Base-by-base conservation (phyloP, 1,140 invertebrate genomes). In the Meteorus sp. region DNA sequence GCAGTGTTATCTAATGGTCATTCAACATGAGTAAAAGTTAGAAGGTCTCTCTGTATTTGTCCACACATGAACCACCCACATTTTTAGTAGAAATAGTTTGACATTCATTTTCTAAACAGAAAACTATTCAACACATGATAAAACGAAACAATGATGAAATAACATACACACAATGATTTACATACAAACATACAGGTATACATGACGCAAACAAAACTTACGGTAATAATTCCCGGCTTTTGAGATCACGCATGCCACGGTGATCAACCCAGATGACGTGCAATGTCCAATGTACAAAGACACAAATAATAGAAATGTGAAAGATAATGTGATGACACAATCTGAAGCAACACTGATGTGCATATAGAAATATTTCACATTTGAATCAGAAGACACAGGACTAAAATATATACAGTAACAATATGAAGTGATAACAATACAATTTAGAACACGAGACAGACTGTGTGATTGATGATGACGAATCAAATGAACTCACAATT, bases 231-330 rank as follows among this genome's bases (percentile, higher is more conserved):
- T 37, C 22, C 31, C 50, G 8, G 44, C 22, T 47, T 23, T 47
- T 22, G 4, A 47, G 20, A 47, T 47, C 44, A 47, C 22, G 17
- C 50, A 52, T 52, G 27, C 50, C 29, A 35, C 19, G 31, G 37
- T 20, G 17, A 7, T 39, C 13, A 39, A 39, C n/a, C n/a, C 27
- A 52, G 27, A 13, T 48, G 45, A 48, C 13, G n/a, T 31, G 25
- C 19, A 39, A 39, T 31, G 31, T 37, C 31, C 27, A 20, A 37
- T 33, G 31, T 52, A 9, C 19, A n/a, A n/a, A n/a, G n/a, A n/a
- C n/a, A n/a, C n/a, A n/a, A n/a, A n/a, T n/a, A n/a, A n/a, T 8
- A 39, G 35, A 39, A 39, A 13, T 39, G 15, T 15, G 35, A n/a
- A 39, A 13, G 35, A 39, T 4, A 3, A 4, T 23, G 13, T 13